Percentiles rank a stretch among this genome's conserved stretches.
Conservation (phyloP, 2,888 invertebrate species). For the Scelioninae gen. 2 region DNA sequence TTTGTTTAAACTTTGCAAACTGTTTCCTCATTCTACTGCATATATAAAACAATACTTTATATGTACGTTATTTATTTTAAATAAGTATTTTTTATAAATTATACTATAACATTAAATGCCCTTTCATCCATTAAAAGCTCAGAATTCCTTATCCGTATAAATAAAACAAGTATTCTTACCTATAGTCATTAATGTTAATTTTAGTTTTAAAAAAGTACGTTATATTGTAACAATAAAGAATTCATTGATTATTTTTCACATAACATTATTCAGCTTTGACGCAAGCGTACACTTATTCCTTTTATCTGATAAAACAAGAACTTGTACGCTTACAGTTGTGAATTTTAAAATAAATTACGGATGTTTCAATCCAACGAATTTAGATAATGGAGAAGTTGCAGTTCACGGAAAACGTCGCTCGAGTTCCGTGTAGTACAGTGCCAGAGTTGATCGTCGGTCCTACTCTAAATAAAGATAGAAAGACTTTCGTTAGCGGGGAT, state of each 20-base stretch:
- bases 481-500: too few relatives aligned
- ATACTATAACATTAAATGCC: too few relatives aligned
- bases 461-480: neutral
- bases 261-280: neutral
- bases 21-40: too few relatives aligned
- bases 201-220: slow-evolving; percentile 1
- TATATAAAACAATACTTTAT: too few relatives aligned
- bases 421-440: neutral
- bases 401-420: slow-evolving; percentile 4
- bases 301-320: neutral
- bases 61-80: too few relatives aligned
- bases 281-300: neutral
- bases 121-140: too few relatives aligned
- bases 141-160: too few relatives aligned
- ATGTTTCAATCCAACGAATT: slow-evolving; percentile 21
- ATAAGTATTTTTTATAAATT: too few relatives aligned
- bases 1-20: too few relatives aligned
- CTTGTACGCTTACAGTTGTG: slow-evolving; percentile 5
- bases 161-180: slow-evolving; percentile 16
- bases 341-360: slow-evolving; percentile 25
- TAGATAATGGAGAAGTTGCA: slow-evolving; percentile 5
- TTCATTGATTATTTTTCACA: slow-evolving; percentile 8
- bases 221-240: neutral
- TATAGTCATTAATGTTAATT: slow-evolving; percentile 1
- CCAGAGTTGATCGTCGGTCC: neutral